These are phyloP conservation scores for Pteropus rufus DNA, from an alignment of 2,797 vertebrate species.

Conservation along the genomic window DNA sequence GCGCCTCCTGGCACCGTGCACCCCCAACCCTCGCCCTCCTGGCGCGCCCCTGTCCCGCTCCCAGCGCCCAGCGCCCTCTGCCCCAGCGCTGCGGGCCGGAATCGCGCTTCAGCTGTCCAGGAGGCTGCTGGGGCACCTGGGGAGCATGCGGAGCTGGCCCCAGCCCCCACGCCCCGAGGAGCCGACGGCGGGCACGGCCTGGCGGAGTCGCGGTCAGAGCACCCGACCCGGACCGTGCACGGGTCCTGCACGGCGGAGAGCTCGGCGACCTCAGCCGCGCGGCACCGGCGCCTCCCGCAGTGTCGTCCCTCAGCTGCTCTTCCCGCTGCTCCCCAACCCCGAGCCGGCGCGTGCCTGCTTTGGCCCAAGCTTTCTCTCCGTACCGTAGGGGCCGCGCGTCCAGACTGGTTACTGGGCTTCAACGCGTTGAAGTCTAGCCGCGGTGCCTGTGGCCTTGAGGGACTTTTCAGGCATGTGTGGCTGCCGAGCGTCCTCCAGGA, in stretches of 20 bases:
- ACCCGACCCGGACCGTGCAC: too few relatives aligned
- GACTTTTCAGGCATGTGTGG: neutral
- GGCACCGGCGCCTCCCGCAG: neutral
- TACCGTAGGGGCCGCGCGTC: neutral
- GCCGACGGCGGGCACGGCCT: too few relatives aligned
- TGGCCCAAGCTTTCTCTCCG: neutral
- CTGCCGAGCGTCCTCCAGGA: neutral
- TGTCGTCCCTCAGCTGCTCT: neutral
- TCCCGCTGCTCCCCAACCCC: neutral
- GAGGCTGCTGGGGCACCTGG: neutral
- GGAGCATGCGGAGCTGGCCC: neutral
- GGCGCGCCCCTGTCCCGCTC: neutral
- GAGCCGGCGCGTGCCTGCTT: neutral
- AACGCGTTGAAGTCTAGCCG: fast-evolving
- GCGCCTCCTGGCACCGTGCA: neutral
- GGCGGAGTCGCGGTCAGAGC: neutral
- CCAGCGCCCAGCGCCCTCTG: neutral
- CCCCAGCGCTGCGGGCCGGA: neutral
- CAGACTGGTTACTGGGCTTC: neutral
- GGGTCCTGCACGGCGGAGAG: too few relatives aligned
- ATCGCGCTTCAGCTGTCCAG: neutral
- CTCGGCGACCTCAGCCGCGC: neutral
- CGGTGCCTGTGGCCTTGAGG: neutral
- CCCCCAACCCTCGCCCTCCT: fast-evolving
- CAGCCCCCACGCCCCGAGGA: neutral